These are phyloP conservation scores for Amphipyra tragopoginis DNA, from an alignment of 2,888 invertebrate genomes.

Conservation along the genomic window DNA sequence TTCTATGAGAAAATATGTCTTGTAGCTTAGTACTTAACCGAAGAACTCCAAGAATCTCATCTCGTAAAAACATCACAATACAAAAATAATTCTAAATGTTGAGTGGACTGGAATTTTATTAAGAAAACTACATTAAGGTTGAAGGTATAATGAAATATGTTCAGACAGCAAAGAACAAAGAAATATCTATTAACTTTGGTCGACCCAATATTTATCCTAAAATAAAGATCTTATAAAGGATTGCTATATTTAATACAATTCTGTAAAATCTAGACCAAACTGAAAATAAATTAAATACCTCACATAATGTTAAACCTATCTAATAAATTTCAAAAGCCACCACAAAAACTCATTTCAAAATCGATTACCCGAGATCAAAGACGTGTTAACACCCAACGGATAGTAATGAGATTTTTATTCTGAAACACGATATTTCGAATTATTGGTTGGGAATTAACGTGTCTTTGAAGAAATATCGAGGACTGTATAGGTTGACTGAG, in stretches of 20 bases:
- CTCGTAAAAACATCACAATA: too few species aligned
- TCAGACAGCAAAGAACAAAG: too few species aligned
- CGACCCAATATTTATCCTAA: too few species aligned
- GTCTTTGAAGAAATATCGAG: slow-evolving; percentile 29
- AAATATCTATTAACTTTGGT: too few species aligned
- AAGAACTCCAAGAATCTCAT: too few species aligned
- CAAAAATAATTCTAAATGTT: too few species aligned
- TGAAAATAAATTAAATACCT: slow-evolving; percentile 2
- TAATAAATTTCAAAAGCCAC: slow-evolving; percentile 6
- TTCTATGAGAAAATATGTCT: too few species aligned
- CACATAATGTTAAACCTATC: slow-evolving; percentile 4
- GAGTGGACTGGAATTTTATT: too few species aligned
- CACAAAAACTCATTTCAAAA: slow-evolving; percentile 38
- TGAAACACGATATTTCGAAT: slow-evolving; percentile 29
- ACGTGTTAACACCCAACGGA: slow-evolving; percentile 22
- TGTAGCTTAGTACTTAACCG: too few species aligned
- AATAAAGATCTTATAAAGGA: too few species aligned
- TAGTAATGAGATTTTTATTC: slow-evolving; percentile 43
- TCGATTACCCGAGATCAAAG: slow-evolving; percentile 43
- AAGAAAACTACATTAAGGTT: too few species aligned
- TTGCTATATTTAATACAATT: not conserved
- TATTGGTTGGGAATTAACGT: slow-evolving; percentile 26
- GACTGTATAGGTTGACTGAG: slow-evolving; percentile 21
- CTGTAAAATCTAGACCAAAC: not conserved
- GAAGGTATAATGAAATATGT: too few species aligned